phyloP scores from a whole-genome alignment of 2,797 vertebrate species.

The Catamblyrhynchus diadema region DNA sequence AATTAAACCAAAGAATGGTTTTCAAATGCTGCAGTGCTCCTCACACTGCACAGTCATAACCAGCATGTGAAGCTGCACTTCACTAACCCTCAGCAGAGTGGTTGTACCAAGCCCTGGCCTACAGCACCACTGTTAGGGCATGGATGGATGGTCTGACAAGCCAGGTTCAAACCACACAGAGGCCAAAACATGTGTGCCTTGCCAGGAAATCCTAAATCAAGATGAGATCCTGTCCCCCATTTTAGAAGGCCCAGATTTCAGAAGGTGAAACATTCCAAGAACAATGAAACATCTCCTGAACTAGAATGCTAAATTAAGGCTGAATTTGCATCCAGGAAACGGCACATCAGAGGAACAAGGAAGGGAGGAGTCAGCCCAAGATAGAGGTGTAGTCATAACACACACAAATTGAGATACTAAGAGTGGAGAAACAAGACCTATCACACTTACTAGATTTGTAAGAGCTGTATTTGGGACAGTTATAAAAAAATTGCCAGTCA shows the following conservation, averaged over 20 bases:
- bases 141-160: background rate
- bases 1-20: constrained; percentile 18
- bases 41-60: background rate
- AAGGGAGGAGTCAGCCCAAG: background rate
- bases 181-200: background rate
- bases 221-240: background rate
- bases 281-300: background rate
- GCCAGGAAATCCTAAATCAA: background rate
- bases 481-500: background rate
- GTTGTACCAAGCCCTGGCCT: background rate
- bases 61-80: background rate
- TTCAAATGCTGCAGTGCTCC: background rate
- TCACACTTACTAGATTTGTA: background rate
- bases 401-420: background rate
- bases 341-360: background rate
- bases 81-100: background rate
- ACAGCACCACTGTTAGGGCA: background rate
- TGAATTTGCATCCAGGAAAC: background rate
- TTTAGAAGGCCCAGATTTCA: background rate
- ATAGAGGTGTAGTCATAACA: background rate
- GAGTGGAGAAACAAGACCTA: background rate
- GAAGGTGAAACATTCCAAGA: background rate
- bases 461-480: background rate
- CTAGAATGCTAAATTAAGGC: background rate
- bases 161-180: background rate